Percentiles rank a stretch among this genome's conserved stretches.
These are phyloP conservation scores for Microctenopoma steveboyesi DNA, from an alignment of 2,797 vertebrate species.

Conservation along the genomic window DNA sequence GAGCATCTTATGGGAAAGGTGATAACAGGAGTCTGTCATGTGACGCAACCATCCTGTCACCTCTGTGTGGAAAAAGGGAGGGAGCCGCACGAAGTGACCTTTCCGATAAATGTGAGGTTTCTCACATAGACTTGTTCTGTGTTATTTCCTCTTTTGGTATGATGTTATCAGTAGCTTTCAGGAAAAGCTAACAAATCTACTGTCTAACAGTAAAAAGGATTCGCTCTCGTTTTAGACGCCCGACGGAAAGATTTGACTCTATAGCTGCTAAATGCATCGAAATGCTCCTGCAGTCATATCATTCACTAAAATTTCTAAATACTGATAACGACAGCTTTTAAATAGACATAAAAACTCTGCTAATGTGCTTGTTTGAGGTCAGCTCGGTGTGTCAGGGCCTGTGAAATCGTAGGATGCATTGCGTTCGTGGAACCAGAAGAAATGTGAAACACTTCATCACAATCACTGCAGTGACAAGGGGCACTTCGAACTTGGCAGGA, in stretches of 20 bases:
- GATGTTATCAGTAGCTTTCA: too few species aligned
- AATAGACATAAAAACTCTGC: neutral
- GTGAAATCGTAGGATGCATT: constrained; percentile 23
- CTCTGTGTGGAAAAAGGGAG: constrained; percentile 26
- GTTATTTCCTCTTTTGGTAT: too few species aligned
- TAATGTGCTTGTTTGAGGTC: neutral
- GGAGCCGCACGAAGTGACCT: constrained; percentile 7
- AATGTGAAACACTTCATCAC: constrained; percentile 42
- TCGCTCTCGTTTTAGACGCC: too few species aligned
- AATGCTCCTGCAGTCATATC: too few species aligned
- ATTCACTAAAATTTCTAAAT: too few species aligned
- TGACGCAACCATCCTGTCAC: constrained; percentile 1
- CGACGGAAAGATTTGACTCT: too few species aligned
- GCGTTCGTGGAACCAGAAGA: constrained; percentile 38
- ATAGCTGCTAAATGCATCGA: too few species aligned
- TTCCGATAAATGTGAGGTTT: constrained; percentile 1
- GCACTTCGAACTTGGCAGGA: constrained; percentile 49
- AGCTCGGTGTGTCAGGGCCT: neutral
- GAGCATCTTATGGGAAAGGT: constrained; percentile 25
- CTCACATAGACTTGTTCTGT: neutral
- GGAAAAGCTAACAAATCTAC: too few species aligned
- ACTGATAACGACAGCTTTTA: too few species aligned
- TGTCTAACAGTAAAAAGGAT: too few species aligned
- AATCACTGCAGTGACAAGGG: constrained; percentile 34
- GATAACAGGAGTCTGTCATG: constrained; percentile 24